These are phyloP conservation scores for Macrobrachium nipponense DNA, from an alignment of 1,140 invertebrate genomes.

Conservation along the genomic window DNA sequence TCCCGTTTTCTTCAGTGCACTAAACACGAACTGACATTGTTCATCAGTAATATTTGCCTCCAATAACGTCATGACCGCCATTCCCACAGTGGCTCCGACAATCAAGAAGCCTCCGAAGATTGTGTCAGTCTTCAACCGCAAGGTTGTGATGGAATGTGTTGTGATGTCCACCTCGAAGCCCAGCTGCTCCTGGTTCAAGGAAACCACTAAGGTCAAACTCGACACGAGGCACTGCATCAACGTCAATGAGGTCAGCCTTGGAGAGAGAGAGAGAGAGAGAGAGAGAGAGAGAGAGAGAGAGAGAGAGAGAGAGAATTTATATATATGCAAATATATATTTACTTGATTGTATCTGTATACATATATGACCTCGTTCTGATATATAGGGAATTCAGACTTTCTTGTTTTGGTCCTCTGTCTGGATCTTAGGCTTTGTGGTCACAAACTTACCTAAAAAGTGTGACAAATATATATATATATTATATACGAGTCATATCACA, in stretches of 20 bases:
- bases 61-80: constrained; percentile 2
- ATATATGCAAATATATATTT: background rate
- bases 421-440: no score
- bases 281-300: background rate
- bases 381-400: no score
- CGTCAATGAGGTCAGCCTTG: constrained; percentile 77
- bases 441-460: no score
- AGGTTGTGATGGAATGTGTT: constrained; percentile 89
- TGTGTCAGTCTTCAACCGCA: constrained; percentile 88
- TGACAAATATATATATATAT: no score
- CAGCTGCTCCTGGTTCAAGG: constrained; percentile 90
- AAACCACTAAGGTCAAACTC: constrained; percentile 81
- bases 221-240: constrained; percentile 80
- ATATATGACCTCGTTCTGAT: no score
- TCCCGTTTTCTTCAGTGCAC: no score
- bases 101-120: constrained; percentile 92
- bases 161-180: constrained; percentile 90
- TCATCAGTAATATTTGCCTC: background rate
- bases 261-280: background rate
- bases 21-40: background rate
- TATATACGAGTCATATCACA: no score
- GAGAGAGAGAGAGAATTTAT: background rate
- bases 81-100: constrained; percentile 85
- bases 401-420: no score
- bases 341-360: no score